Conservation (phyloP, 2,888 invertebrate species). For the Lumbricus terrestris region DNA sequence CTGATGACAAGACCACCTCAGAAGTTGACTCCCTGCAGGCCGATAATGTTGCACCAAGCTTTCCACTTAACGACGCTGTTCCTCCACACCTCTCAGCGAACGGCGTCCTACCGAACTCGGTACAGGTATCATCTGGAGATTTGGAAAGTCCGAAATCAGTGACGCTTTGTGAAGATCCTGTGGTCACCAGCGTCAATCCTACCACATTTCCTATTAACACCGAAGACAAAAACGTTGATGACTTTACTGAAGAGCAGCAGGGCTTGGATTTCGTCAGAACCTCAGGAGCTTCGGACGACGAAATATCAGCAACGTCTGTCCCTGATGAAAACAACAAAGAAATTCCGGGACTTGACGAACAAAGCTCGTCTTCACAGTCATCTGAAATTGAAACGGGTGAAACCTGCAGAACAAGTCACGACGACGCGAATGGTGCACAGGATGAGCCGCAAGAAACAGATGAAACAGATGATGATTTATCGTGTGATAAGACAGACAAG, state of each 20-base stretch:
- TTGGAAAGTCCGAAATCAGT: not conserved
- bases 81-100: not conserved
- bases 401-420: not conserved
- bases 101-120: not conserved
- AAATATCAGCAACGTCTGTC: not conserved
- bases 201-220: not conserved
- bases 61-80: not conserved
- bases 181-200: not conserved
- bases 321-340: not conserved
- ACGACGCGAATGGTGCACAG: not conserved
- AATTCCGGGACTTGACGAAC: not conserved
- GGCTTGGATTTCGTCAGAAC: not conserved
- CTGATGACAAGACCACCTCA: not conserved
- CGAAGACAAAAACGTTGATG: not conserved
- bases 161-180: not conserved
- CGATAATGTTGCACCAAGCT: not conserved
- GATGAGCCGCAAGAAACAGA: no score
- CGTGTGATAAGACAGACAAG: not conserved
- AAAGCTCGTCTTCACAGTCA: not conserved
- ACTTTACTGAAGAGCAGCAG: not conserved
- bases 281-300: not conserved
- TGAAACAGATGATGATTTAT: no score
- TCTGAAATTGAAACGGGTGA: not conserved
- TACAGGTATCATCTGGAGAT: not conserved
- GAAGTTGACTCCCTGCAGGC: constrained; percentile 3